phyloP scores from a whole-genome alignment of 2,888 invertebrate species.

The Amiota minor region DNA sequence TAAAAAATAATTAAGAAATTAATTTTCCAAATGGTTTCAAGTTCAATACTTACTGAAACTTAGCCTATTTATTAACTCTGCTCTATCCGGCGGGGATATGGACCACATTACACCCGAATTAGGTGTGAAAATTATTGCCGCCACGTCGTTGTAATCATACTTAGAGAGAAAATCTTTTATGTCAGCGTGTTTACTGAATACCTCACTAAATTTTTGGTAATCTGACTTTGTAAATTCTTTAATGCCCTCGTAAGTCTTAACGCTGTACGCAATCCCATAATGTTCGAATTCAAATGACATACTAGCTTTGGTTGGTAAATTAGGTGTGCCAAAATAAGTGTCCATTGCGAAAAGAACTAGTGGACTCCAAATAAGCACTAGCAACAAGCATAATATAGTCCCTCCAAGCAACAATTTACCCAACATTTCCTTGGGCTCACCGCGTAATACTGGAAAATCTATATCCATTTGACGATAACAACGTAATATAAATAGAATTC shows the following conservation, averaged over 20 bases:
- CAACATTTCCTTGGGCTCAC: slow-evolving; percentile 83
- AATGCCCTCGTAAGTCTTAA: slow-evolving; percentile 88
- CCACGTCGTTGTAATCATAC: slow-evolving; percentile 50
- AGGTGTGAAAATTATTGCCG: slow-evolving; percentile 50
- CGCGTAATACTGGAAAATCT: slow-evolving; percentile 93
- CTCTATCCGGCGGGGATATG: slow-evolving; percentile 55
- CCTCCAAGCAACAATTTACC: slow-evolving; percentile 94
- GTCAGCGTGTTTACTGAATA: slow-evolving; percentile 59
- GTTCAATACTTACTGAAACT: slow-evolving; percentile 35
- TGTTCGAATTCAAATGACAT: slow-evolving; percentile 88
- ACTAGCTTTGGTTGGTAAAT: slow-evolving; percentile 87
- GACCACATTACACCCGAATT: slow-evolving; percentile 55
- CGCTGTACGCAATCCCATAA: slow-evolving; percentile 90
- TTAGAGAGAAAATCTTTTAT: slow-evolving; percentile 48
- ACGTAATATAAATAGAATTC: slow-evolving; percentile 85
- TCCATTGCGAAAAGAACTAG: slow-evolving; percentile 94
- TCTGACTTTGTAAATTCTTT: slow-evolving; percentile 77
- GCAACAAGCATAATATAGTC: slow-evolving; percentile 85
- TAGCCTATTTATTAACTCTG: slow-evolving; percentile 45
- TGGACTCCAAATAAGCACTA: slow-evolving; percentile 97
- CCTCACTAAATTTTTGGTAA: slow-evolving; percentile 79
- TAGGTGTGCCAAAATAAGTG: slow-evolving; percentile 89
- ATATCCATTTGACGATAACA: slow-evolving; percentile 87
- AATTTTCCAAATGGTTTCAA: too few relatives aligned
- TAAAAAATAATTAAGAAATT: too few relatives aligned